Evolutionary conservation across 2,113 vertebrate genomes (phyloP).

Genomic region (Oophaga pumilio): DNA sequence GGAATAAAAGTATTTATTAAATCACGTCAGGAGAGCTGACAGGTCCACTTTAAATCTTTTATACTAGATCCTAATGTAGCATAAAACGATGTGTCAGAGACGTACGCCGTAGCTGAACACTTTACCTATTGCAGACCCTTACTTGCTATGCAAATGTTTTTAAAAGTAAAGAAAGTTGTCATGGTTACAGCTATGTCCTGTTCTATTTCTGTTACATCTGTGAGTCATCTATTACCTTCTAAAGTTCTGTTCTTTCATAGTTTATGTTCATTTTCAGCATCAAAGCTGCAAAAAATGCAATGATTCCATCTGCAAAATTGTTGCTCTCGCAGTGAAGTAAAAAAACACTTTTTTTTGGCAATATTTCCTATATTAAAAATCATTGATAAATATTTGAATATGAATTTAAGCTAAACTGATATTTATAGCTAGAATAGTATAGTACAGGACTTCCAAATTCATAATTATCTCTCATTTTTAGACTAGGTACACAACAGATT

Average conservation of each 20-base stretch:
- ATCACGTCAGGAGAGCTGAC: too few species aligned
- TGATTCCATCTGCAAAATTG: background rate
- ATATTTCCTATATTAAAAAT: background rate
- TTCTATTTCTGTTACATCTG: slow-evolving; percentile 47
- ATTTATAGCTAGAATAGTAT: background rate
- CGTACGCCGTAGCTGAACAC: background rate
- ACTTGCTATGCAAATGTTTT: slow-evolving; percentile 35
- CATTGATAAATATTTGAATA: background rate
- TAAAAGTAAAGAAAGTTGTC: slow-evolving; percentile 38
- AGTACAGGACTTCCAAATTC: background rate
- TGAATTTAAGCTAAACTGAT: background rate
- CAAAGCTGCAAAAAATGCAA: background rate
- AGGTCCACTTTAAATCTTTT: background rate
- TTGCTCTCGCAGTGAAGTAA: background rate
- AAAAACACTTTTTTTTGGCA: background rate
- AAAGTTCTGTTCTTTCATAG: slow-evolving; percentile 19
- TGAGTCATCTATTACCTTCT: background rate
- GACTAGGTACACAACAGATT: too few species aligned
- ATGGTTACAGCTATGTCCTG: slow-evolving; percentile 20
- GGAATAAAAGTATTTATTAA: too few species aligned
- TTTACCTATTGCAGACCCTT: background rate
- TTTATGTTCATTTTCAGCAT: background rate
- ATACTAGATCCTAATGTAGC: background rate
- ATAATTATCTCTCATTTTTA: background rate
- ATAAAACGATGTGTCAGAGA: background rate